Evolutionary conservation across 1,140 invertebrate species (phyloP), one percentile per base, ranked within the genome.

Genomic region (Cydia pomonella): DNA sequence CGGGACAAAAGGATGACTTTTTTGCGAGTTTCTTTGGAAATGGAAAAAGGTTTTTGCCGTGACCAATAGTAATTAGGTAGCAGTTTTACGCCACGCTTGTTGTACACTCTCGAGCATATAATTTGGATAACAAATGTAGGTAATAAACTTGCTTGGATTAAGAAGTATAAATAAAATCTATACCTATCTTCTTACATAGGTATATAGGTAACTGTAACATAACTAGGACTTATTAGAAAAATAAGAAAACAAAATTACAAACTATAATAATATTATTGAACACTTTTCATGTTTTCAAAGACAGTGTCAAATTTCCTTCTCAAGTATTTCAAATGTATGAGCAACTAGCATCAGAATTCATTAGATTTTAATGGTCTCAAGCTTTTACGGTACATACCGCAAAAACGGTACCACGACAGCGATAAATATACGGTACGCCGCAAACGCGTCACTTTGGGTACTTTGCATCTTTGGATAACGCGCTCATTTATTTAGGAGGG

Each of bases 1-100:
- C 75, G 18, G 74, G 75, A 72, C 62, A 73, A 79, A 79, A 66
- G 75, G 76, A 77, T 74, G 44, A 74, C 64, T 77, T 80, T 75
- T 77, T 75, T 75, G 50, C 25, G 13, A 41, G 38, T 64, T 59
- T 77, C 74, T 76, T 73, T 73, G 7, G 29, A 33, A 18, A 69
- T 66, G n/a, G 33, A 69, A 69, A 69, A 69, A 69, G 29, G 29
- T 69, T 69, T 69, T 69, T 69, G n/a, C 29, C 29, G 64, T 38
- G 63, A 29, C 33, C 64, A 69, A 69, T 69, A 69, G 64, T 69
- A 69, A 69, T 69, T 69, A 69, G 64, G 64, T 69, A 41, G 27
- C n/a, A 69, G 64, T 69, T 33, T 64, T 64, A 59, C 53, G 53
- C 53, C 33, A 66, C 27, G 63, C 27, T 66, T 66, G 64, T 41